Conservation (phyloP, 2,797 vertebrate genomes). For the Lycodopsis pacificus region DNA sequence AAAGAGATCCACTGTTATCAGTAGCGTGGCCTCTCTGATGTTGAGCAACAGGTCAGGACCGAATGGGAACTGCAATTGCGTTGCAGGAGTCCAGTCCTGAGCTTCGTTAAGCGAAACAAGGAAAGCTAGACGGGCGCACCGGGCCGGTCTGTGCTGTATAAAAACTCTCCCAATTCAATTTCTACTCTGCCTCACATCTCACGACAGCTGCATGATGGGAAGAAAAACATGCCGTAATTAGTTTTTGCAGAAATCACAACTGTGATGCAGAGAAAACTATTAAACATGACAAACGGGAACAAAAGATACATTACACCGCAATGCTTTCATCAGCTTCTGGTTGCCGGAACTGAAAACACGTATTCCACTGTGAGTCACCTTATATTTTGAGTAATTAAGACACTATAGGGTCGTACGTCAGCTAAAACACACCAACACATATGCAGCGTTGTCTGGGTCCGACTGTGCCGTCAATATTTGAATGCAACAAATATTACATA, state of each 20-base stretch:
- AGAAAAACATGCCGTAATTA: not conserved
- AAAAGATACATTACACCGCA: not conserved
- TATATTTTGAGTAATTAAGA: no score
- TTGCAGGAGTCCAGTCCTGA: constrained; percentile 23
- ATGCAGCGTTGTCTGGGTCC: no score
- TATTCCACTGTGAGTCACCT: no score
- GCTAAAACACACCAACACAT: no score
- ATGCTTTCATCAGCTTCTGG: no score
- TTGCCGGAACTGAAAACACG: no score
- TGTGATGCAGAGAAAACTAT: not conserved
- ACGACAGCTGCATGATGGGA: not conserved
- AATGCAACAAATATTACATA: no score
- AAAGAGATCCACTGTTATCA: constrained; percentile 42
- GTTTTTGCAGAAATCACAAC: not conserved
- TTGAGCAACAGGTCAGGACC: constrained; percentile 26
- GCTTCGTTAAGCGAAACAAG: constrained; percentile 35
- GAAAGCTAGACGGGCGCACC: not conserved
- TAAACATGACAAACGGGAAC: not conserved
- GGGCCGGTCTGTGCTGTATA: constrained; percentile 5
- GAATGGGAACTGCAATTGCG: constrained; percentile 16
- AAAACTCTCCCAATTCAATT: constrained; percentile 30
- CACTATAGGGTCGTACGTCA: no score
- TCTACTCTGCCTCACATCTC: constrained; percentile 5
- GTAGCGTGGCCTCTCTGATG: constrained; percentile 44
- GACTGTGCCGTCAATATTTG: no score